Evolutionary conservation across 2,888 invertebrate genomes (phyloP).

Genomic region (Eupsilia transversa): DNA sequence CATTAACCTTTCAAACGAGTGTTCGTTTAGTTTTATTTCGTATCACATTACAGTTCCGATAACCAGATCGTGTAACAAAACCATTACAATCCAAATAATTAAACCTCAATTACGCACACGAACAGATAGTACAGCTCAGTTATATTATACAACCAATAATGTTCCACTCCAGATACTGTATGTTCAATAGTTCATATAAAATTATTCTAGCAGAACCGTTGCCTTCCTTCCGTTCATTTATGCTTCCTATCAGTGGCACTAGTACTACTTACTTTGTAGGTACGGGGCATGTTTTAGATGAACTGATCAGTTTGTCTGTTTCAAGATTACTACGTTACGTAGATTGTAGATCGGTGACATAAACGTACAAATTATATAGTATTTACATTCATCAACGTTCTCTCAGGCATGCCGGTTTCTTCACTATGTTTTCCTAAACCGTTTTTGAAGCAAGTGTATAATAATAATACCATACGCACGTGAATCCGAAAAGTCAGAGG

Average conservation of each 20-base stretch:
- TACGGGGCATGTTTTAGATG: constrained; percentile 26
- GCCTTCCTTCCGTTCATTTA: constrained; percentile 77
- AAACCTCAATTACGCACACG: constrained; percentile 60
- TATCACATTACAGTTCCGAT: constrained; percentile 14
- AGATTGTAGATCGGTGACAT: background rate
- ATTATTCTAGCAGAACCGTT: constrained; percentile 72
- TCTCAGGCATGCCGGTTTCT: too few relatives aligned
- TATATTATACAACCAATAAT: constrained; percentile 61
- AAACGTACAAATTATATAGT: background rate
- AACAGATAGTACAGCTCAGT: constrained; percentile 40
- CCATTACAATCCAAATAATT: constrained; percentile 46
- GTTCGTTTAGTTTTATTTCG: constrained; percentile 18
- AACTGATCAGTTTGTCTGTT: constrained; percentile 16
- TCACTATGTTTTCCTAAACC: too few relatives aligned
- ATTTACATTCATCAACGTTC: background rate
- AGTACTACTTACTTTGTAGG: constrained; percentile 14
- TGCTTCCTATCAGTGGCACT: constrained; percentile 66
- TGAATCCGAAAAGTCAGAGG: too few relatives aligned
- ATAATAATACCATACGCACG: too few relatives aligned
- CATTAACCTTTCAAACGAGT: constrained; percentile 13
- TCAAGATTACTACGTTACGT: constrained; percentile 2
- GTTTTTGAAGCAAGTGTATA: too few relatives aligned
- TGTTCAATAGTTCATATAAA: constrained; percentile 67
- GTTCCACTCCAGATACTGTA: constrained; percentile 69
- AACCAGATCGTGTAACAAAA: constrained; percentile 26